Evolutionary conservation across 2,797 vertebrate genomes (phyloP).

Genomic region (Eremophila alpestris): DNA sequence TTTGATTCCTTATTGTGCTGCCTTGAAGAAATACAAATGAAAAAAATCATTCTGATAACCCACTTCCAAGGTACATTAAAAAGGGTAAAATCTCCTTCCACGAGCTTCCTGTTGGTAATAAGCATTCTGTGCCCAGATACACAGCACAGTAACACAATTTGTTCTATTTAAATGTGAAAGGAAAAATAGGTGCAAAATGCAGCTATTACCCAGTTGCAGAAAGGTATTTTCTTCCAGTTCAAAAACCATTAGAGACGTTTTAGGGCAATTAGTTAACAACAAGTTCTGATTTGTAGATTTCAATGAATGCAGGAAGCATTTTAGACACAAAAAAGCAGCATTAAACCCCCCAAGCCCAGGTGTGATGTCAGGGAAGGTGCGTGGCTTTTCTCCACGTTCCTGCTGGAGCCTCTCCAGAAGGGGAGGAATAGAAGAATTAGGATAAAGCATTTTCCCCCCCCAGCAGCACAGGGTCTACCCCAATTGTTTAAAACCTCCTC

Average conservation of each 20-base stretch:
- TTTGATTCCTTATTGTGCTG: neutral
- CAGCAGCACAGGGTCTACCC: neutral
- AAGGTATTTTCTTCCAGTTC: conserved; percentile 15
- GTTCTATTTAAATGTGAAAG: conserved; percentile 31
- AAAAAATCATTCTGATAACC: neutral
- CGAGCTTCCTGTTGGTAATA: neutral
- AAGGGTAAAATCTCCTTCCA: neutral
- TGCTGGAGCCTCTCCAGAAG: neutral
- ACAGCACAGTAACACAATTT: neutral
- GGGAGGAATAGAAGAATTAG: neutral
- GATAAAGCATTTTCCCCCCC: neutral
- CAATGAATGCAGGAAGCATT: neutral
- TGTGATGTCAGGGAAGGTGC: neutral
- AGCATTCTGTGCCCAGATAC: neutral
- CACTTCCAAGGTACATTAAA: neutral
- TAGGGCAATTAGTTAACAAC: conserved; percentile 36
- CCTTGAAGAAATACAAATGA: conserved; percentile 1
- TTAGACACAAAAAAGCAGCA: neutral
- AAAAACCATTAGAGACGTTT: neutral
- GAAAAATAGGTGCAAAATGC: neutral
- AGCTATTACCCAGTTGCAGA: neutral
- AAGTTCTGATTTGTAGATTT: conserved; percentile 14
- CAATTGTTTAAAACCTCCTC: neutral
- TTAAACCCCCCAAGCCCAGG: neutral
- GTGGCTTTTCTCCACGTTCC: neutral